Evolutionary conservation across 2,888 invertebrate species (phyloP).

Genomic region (Agonopterix subpropinquella): DNA sequence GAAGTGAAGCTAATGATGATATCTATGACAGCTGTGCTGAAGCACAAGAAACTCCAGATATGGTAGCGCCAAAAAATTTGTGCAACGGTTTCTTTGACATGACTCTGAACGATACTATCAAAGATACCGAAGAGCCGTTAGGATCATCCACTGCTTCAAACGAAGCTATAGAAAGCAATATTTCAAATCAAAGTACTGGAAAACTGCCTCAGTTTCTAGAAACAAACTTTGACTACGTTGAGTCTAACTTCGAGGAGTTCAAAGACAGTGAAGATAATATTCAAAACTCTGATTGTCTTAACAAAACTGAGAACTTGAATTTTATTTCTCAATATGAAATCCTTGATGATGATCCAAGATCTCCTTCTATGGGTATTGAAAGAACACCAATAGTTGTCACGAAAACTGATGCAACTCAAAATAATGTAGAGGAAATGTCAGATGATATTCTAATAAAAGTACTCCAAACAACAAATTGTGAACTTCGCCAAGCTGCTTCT

Average conservation of each 20-base stretch:
- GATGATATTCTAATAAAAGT: conserved; percentile 63
- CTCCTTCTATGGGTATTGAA: conserved; percentile 64
- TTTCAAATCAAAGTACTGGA: conserved; percentile 33
- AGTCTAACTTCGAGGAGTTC: conserved; percentile 37
- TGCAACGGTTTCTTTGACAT: conserved; percentile 52
- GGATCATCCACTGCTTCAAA: conserved; percentile 61
- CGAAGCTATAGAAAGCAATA: conserved; percentile 53
- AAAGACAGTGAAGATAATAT: conserved; percentile 32
- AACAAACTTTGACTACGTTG: conserved; percentile 78
- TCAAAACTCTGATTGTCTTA: conserved; percentile 10
- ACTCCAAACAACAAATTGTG: conserved; percentile 52
- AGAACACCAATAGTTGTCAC: conserved; percentile 65
- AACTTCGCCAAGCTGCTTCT: conserved; percentile 33
- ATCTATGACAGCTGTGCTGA: conserved; percentile 36
- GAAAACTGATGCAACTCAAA: conserved; percentile 32
- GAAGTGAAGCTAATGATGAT: conserved; percentile 29
- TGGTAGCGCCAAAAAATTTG: conserved; percentile 55
- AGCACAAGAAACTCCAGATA: conserved; percentile 38
- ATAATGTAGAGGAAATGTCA: conserved; percentile 66
- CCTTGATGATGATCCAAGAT: conserved; percentile 60
- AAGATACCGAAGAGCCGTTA: conserved; percentile 48
- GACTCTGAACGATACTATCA: conserved; percentile 50
- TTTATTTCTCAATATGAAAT: conserved; percentile 40
- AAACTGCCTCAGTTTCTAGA: conserved; percentile 69
- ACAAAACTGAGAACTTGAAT: conserved; percentile 18